Evolutionary conservation across 2,797 vertebrate genomes (phyloP).

Genomic region (Sphenodon punctatus): DNA sequence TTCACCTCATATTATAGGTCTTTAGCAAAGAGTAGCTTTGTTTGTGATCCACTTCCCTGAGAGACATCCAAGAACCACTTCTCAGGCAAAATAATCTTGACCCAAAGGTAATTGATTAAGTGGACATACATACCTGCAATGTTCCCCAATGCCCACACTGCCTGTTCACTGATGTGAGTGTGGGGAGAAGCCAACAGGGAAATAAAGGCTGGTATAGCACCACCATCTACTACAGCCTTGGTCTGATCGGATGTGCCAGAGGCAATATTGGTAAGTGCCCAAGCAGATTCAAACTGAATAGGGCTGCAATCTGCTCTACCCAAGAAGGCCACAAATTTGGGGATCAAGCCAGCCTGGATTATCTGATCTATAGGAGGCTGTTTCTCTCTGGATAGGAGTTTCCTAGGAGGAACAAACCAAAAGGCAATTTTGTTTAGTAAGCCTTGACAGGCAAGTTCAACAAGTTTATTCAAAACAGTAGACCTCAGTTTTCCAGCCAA

Average conservation of each 20-base stretch:
- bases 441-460: not conserved
- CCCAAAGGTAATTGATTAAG: not conserved
- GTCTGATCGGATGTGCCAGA: constrained; percentile 94
- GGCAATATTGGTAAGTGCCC: constrained; percentile 97
- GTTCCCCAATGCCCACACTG: constrained; percentile 96
- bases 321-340: constrained; percentile 90
- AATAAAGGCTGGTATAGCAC: constrained; percentile 92
- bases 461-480: no score
- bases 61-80: no score
- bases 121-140: constrained; percentile 86
- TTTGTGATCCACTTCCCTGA: no score
- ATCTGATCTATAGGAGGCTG: constrained; percentile 94
- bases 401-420: constrained; percentile 76
- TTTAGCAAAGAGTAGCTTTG: no score
- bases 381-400: constrained; percentile 93
- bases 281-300: constrained; percentile 96
- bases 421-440: constrained; percentile 5
- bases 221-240: constrained; percentile 91
- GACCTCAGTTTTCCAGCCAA: no score
- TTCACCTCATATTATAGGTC: no score
- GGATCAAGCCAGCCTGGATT: constrained; percentile 90
- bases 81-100: no score
- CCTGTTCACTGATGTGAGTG: constrained; percentile 95
- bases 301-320: constrained; percentile 81
- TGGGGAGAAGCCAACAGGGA: constrained; percentile 87